Conservation (phyloP, 2,797 vertebrate species). For the Schizopygopsis pylzovi region DNA sequence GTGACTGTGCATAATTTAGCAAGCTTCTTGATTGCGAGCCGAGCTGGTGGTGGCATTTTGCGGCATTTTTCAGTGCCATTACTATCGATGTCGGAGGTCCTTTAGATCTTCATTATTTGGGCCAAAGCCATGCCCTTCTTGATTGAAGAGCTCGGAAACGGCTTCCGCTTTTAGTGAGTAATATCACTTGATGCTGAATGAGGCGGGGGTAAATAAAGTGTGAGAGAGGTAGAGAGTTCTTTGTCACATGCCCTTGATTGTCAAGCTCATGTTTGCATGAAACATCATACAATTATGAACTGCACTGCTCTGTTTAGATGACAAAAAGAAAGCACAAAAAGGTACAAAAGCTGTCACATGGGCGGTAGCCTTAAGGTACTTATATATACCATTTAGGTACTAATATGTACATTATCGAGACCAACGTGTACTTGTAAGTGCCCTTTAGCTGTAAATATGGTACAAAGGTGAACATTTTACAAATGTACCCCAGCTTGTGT, state of each 20-base stretch:
- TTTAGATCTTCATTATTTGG: slow-evolving; percentile 52
- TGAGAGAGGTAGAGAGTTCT: not conserved
- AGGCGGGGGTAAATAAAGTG: not conserved
- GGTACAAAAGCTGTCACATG: not conserved
- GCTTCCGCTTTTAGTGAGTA: slow-evolving; percentile 27
- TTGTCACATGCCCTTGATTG: slow-evolving; percentile 12
- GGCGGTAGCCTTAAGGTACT: not conserved
- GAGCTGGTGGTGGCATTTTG: slow-evolving; percentile 34
- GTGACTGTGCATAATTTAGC: slow-evolving; percentile 59
- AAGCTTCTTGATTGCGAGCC: slow-evolving; percentile 48
- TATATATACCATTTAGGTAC: not conserved
- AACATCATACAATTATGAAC: slow-evolving; percentile 7
- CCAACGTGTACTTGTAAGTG: not conserved
- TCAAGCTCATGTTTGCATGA: slow-evolving; percentile 16
- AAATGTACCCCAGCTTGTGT: not conserved
- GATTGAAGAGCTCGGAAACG: slow-evolving; percentile 41
- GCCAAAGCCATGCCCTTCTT: slow-evolving; percentile 38
- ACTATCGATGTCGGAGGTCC: slow-evolving; percentile 46
- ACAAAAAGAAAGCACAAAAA: not conserved
- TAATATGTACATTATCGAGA: not conserved
- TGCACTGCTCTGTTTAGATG: not conserved
- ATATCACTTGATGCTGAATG: slow-evolving; percentile 14
- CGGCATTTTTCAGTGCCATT: slow-evolving; percentile 23
- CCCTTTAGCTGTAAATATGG: not conserved
- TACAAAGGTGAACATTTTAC: not conserved